These are phyloP conservation scores for Incurvaria masculella DNA, from an alignment of 2,888 invertebrate species.

Conservation along the genomic window DNA sequence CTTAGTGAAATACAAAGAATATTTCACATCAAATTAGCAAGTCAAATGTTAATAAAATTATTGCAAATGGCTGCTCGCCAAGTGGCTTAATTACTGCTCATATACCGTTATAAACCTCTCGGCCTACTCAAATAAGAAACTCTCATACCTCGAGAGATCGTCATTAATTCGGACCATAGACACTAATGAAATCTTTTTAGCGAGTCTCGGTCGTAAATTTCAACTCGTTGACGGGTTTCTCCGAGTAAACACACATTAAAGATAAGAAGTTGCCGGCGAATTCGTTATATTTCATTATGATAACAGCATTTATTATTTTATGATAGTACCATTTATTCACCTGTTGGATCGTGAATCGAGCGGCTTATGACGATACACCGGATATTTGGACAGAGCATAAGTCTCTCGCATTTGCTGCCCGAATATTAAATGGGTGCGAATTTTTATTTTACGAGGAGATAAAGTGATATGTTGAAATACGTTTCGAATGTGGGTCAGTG, in stretches of 20 bases:
- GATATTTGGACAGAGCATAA: background rate
- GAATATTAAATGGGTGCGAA: too few species aligned
- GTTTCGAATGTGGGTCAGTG: background rate
- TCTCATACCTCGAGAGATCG: background rate
- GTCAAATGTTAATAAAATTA: background rate
- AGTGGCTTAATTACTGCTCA: background rate
- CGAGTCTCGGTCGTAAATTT: background rate
- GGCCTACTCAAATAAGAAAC: background rate
- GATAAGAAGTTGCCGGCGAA: slow-evolving; percentile 24
- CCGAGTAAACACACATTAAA: background rate
- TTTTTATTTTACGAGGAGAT: background rate
- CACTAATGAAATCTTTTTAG: background rate
- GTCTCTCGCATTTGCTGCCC: background rate
- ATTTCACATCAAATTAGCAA: background rate
- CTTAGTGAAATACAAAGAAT: background rate
- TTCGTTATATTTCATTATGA: slow-evolving; percentile 39
- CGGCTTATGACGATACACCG: background rate
- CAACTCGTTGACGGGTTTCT: background rate
- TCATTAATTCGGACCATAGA: background rate
- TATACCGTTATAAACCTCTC: background rate
- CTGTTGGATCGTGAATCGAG: background rate
- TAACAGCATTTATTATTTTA: slow-evolving; percentile 33
- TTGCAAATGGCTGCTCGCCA: background rate
- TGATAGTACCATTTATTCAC: background rate
- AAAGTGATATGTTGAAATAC: background rate